Base-by-base conservation (phyloP, 2,888 invertebrate genomes). In the Papilio protenor region DNA sequence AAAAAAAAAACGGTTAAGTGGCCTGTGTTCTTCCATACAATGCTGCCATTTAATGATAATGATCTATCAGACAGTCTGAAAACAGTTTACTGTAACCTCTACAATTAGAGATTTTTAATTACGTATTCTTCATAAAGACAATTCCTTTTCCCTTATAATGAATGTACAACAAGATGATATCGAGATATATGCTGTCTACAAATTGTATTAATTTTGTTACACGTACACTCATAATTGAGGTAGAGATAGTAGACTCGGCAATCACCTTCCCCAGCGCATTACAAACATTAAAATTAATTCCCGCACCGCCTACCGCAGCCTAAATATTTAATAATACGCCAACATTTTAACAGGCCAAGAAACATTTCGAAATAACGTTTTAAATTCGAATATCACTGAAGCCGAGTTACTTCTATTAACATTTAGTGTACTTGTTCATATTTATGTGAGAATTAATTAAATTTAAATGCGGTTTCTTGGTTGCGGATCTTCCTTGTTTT, bases 141-240 rank as follows among this genome's bases (percentile, higher is more conserved):
- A 27, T 61, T 23, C 27, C 16, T 27, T 61, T 27, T 27, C 2
- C 2, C 27, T 61, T 61, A 4, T 61, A 61, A 61, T 64, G 8
- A 40, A 64, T 64, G 45, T 45, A 40, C 21, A 45, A 66, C 45
- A 66, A 6, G n/a, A 45, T 33, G 16, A 64, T 18, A 21, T 45
- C 5, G 21, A 69, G 45, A 45, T 64, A 64, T 64, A 64, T n/a
- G 64, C 88, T 88, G 88, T 87, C 45, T 64, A 14, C 33, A 47
- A 74, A 74, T 59, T 64, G 18, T 45, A n/a, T 47, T 49, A 52
- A 74, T 64, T 74, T 64, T 64, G 64, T 8, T 18, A 4, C 74
- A 74, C 74, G 74, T 74, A 61, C 74, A 27, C n/a, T 49, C 64
- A 47, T 74, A 74, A 74, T 74, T 61, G 47, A 21, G 23, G 18